Percentiles rank a stretch among this genome's conserved stretches.
phyloP scores from a whole-genome alignment of 2,888 invertebrate species.

The Habroteleia sp. region DNA sequence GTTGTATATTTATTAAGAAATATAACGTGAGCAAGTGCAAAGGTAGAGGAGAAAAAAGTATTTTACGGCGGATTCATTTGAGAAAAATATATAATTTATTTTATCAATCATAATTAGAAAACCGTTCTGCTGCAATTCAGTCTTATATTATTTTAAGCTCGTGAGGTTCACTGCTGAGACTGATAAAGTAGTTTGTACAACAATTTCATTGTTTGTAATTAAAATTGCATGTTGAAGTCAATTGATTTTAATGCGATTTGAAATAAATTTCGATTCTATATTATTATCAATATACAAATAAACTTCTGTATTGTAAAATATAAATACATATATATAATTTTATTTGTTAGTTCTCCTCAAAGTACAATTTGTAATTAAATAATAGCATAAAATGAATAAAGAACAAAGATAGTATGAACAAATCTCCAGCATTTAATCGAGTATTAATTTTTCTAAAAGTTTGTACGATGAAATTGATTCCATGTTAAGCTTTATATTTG shows the following conservation, averaged over 20 bases:
- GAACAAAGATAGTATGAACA: neutral
- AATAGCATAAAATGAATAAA: constrained; percentile 4
- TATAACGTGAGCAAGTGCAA: no score
- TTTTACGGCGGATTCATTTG: neutral
- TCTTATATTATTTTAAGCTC: constrained; percentile 38
- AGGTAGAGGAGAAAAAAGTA: neutral
- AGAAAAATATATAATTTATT: constrained; percentile 35
- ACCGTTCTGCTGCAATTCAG: constrained; percentile 27
- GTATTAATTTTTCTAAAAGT: constrained; percentile 3
- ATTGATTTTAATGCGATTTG: constrained; percentile 4
- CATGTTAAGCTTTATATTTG: no score
- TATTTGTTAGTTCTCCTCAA: constrained; percentile 1
- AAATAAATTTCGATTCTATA: constrained; percentile 21
- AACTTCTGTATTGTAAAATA: neutral
- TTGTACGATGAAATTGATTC: neutral
- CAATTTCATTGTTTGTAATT: neutral
- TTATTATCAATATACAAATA: neutral
- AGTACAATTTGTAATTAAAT: constrained; percentile 14
- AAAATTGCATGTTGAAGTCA: no score
- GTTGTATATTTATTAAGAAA: no score
- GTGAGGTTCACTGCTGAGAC: constrained; percentile 25
- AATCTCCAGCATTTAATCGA: neutral
- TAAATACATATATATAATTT: neutral
- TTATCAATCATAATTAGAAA: constrained; percentile 9
- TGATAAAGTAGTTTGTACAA: constrained; percentile 32